Evolutionary conservation across 1,140 invertebrate species (phyloP), one percentile per base, ranked within the genome.

Genomic region (Episyrphus balteatus): DNA sequence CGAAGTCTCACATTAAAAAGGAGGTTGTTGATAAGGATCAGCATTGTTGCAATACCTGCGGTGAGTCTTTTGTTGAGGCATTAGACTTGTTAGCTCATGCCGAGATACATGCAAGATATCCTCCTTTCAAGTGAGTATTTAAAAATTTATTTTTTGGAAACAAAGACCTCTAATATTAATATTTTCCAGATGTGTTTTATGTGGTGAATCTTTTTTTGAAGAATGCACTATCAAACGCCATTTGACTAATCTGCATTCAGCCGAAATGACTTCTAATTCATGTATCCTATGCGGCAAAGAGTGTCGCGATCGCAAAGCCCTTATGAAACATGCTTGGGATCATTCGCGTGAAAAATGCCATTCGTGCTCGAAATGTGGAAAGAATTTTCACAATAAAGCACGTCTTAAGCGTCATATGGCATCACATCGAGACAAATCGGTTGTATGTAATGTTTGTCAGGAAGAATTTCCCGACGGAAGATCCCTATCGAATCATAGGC

Each of bases 81-180:
- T 65, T 83, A 45, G 81, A 83, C 55, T 71, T 88, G 38, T 69
- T 84, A n/a, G 79, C 81, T 14, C 84, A 87, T 66, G 81, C 83
- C 2, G 83, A 85, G 70, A 70, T 79, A 2, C 84, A 86, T 61
- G 78, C 81, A 21, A 75, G 82, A 54, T 74, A 68, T 51, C 58
- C 66, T 45, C 70, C 74, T 30, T 70, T 72, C 49, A 74, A 76
- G 73, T 75, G 55, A 58, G 57, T 51, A 12, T 14, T 15, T n/a
- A n/a, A 17, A 37, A 11, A 26, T 8, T 26, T 8, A 8, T 26
- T 3, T 15, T 41, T 41, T 9, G 5, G 3, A 41, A 41, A 5
- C 21, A 3, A 26, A 26, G 8, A 26, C 21, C 21, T 26, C 8
- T 26, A 26, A 26, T 5, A 26, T 26, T 26, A 5, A 5, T 13